Conservation (phyloP, 2,888 invertebrate species). For the Arrhopalites spinosus region DNA sequence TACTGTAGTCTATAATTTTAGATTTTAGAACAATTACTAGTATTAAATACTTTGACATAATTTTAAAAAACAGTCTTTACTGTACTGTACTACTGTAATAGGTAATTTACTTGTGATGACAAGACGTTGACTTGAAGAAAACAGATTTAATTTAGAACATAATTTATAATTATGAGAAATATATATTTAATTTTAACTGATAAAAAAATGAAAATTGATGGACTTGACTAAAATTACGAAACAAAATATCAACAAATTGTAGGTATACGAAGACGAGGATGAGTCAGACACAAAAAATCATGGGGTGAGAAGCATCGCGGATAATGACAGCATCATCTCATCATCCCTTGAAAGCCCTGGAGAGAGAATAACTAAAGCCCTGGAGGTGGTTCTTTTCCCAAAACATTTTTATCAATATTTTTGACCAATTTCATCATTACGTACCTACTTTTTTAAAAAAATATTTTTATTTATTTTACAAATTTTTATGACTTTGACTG, state of each 20-base stretch:
- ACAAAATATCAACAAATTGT: conserved; percentile 16
- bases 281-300: conserved; percentile 52
- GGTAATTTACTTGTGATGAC: too few relatives aligned
- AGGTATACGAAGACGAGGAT: conserved; percentile 53
- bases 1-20: too few relatives aligned
- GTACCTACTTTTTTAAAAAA: not conserved
- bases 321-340: conserved; percentile 36
- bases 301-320: conserved; percentile 53
- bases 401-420: conserved; percentile 16
- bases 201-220: too few relatives aligned
- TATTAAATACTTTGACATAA: too few relatives aligned
- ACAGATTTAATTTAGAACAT: not conserved
- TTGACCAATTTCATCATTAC: conserved; percentile 1
- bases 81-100: too few relatives aligned
- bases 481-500: conserved; percentile 29
- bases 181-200: too few relatives aligned
- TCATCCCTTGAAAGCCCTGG: conserved; percentile 45
- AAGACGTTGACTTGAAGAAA: too few relatives aligned
- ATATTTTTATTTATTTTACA: not conserved
- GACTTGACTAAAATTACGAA: too few relatives aligned
- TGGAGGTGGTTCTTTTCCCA: conserved; percentile 52
- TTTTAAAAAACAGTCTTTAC: too few relatives aligned
- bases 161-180: not conserved
- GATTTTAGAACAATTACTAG: too few relatives aligned
- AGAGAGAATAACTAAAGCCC: conserved; percentile 56